A percentile compares a stretch with the other conserved stretches of the same genome.
Conservation (phyloP, 2,113 vertebrate genomes). For the Leucoraja erinaceus region DNA sequence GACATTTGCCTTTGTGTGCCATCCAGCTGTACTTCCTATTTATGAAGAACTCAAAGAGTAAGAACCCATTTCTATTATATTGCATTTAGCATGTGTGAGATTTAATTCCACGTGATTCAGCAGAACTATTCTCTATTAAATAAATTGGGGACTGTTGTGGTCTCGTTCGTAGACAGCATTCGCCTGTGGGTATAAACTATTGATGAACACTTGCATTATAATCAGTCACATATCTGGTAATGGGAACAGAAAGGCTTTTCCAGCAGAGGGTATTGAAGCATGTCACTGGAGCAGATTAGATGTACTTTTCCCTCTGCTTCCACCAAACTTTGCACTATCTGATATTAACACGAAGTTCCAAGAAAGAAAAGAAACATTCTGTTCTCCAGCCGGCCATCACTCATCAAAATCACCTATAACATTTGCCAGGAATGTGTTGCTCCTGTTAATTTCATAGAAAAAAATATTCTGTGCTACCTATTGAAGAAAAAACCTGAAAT, state of each 20-base stretch:
- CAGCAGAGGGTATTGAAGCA: not conserved
- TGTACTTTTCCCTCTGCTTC: not conserved
- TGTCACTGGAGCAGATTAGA: not conserved
- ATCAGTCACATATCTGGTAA: not conserved
- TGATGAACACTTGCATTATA: too few relatives aligned
- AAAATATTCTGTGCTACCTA: not conserved
- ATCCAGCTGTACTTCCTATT: slow-evolving; percentile 92
- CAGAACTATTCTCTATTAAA: not conserved
- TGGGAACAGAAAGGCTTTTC: not conserved
- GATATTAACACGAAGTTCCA: not conserved
- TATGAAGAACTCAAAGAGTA: slow-evolving; percentile 94
- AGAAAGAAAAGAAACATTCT: not conserved
- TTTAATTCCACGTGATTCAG: not conserved
- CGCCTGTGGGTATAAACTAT: not conserved
- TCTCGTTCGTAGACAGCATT: not conserved
- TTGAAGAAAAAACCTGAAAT: not conserved
- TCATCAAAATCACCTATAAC: not conserved
- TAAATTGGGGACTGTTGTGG: not conserved
- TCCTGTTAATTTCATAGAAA: not conserved
- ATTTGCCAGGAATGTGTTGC: not conserved
- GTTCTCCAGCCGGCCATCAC: not conserved
- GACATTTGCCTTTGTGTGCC: slow-evolving; percentile 94
- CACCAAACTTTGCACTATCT: not conserved
- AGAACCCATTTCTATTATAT: slow-evolving; percentile 43
- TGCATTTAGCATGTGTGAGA: not conserved